These are phyloP conservation scores for Drosophila yooni DNA, from an alignment of 2,888 invertebrate species.

Conservation along the genomic window DNA sequence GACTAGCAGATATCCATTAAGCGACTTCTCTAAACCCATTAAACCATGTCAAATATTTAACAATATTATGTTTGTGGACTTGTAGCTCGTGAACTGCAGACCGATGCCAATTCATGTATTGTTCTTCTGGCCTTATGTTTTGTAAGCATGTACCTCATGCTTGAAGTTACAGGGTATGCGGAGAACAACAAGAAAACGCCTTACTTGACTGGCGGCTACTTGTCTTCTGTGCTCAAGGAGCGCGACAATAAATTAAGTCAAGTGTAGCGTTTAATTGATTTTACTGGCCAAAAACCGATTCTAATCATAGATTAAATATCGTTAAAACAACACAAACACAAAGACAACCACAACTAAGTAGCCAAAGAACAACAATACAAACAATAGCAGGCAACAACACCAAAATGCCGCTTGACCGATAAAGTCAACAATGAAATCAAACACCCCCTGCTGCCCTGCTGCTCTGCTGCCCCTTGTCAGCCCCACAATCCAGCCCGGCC, in stretches of 20 bases:
- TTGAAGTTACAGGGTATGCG: constrained; percentile 21
- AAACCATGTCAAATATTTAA: neutral
- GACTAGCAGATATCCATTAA: constrained; percentile 5
- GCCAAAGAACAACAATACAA: constrained; percentile 26
- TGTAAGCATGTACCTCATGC: neutral
- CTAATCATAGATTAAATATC: constrained; percentile 80
- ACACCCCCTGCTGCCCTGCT: constrained; percentile 29
- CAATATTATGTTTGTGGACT: neutral
- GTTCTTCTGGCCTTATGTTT: neutral
- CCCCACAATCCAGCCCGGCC: neutral
- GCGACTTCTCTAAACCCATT: neutral
- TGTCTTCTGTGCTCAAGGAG: constrained; percentile 49
- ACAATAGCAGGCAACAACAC: constrained; percentile 26
- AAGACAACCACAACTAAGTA: constrained; percentile 11
- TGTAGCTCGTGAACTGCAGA: neutral
- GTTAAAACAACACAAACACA: constrained; percentile 63
- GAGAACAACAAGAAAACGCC: neutral
- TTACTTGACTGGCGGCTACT: constrained; percentile 50
- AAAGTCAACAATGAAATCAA: constrained; percentile 80
- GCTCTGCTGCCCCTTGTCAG: neutral
- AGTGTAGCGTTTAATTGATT: constrained; percentile 79
- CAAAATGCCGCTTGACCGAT: constrained; percentile 70
- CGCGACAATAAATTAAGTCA: constrained; percentile 78
- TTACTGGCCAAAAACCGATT: constrained; percentile 58
- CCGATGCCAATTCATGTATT: neutral